These are phyloP conservation scores for Anseranas semipalmata DNA, from an alignment of 2,113 vertebrate species.

Conservation along the genomic window DNA sequence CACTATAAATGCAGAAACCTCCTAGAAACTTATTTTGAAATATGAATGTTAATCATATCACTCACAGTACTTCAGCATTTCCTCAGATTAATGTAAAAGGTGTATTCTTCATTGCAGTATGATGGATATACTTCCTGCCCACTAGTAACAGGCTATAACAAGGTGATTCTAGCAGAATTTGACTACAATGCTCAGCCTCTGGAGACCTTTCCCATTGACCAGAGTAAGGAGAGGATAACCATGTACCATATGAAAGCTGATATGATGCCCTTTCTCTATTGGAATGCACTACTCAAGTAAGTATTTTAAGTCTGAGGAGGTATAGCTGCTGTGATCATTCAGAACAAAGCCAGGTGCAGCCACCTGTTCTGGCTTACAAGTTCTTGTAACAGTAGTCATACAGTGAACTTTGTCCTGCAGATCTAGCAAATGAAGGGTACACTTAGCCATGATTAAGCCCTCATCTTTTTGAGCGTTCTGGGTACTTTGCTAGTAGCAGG, in stretches of 20 bases:
- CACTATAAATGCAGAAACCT: not conserved
- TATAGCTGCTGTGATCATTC: not conserved
- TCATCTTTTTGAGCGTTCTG: not conserved
- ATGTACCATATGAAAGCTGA: constrained; percentile 97
- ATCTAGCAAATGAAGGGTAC: not conserved
- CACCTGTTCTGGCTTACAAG: not conserved
- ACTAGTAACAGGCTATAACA: constrained; percentile 90
- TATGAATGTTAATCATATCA: not conserved
- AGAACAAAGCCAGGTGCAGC: not conserved
- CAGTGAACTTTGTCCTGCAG: not conserved
- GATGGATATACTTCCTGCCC: constrained; percentile 97
- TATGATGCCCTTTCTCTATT: constrained; percentile 94
- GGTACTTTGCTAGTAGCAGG: not conserved
- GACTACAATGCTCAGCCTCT: constrained; percentile 87
- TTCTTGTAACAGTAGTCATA: not conserved
- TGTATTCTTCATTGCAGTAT: constrained; percentile 80
- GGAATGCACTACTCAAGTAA: constrained; percentile 91
- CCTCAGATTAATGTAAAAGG: not conserved
- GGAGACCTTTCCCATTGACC: constrained; percentile 97
- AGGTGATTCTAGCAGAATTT: constrained; percentile 94
- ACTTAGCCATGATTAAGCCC: not conserved
- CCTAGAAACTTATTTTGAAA: not conserved
- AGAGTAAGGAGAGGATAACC: constrained; percentile 87
- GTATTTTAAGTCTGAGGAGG: not conserved
- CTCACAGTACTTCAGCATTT: not conserved